Conservation (phyloP, 2,113 vertebrate species). For the Stomatorhinus ivindoensis region DNA sequence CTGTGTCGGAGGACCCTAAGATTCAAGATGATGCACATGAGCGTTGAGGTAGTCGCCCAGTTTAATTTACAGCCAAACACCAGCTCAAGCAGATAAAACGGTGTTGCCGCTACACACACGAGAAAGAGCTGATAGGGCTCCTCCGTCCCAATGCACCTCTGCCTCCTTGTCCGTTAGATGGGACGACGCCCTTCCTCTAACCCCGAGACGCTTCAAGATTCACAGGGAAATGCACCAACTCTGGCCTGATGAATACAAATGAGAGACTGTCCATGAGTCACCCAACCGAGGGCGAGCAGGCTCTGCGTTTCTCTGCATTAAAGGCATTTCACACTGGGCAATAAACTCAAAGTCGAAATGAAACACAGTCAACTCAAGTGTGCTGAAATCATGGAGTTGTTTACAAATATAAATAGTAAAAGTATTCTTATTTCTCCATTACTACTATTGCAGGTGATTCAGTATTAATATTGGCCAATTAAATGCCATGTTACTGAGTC, state of each 20-base stretch:
- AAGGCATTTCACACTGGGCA: not conserved
- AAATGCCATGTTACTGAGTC: not conserved
- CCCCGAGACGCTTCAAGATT: not conserved
- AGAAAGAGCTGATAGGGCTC: not conserved
- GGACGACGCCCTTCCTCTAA: not conserved
- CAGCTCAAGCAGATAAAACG: not conserved
- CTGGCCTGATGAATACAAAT: conserved; percentile 5
- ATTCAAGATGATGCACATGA: not conserved
- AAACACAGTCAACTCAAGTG: not conserved
- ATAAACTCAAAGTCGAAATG: not conserved
- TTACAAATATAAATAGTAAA: not conserved
- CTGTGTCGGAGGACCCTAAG: not conserved
- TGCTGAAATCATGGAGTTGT: not conserved
- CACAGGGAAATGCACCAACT: not conserved
- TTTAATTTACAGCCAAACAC: not conserved
- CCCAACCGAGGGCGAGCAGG: no score
- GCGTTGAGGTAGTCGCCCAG: not conserved
- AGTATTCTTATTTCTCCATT: not conserved
- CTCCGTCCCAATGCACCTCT: not conserved
- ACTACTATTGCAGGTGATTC: not conserved
- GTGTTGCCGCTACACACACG: not conserved
- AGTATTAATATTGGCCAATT: not conserved
- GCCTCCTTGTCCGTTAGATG: not conserved
- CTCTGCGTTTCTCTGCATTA: not conserved
- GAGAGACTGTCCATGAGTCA: not conserved